Evolutionary conservation across 2,113 vertebrate genomes (phyloP).

Genomic region (Antennarius striatus): DNA sequence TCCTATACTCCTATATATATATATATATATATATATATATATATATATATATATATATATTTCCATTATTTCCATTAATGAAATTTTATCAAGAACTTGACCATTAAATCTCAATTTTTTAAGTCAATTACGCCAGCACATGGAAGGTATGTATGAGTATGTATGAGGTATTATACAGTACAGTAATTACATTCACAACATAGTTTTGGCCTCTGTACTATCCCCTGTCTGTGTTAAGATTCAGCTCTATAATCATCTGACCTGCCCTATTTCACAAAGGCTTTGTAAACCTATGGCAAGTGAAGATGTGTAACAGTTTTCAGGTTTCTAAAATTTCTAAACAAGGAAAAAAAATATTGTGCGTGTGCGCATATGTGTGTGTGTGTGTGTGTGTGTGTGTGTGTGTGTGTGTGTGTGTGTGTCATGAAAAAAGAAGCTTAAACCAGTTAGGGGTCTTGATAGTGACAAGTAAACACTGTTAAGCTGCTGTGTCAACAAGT

Average conservation of each 20-base stretch:
- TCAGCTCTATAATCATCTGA: not conserved
- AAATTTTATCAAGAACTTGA: no score
- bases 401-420: no score
- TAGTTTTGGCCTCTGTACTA: no score
- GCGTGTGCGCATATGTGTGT: no score
- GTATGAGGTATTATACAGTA: no score
- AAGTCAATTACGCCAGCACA: no score
- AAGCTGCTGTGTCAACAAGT: conserved; percentile 40
- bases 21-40: no score
- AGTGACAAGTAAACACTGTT: conserved; percentile 30
- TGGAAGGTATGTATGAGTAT: no score
- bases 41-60: no score
- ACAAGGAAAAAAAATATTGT: not conserved
- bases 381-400: no score
- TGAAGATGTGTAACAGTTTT: not conserved
- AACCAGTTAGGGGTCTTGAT: not conserved
- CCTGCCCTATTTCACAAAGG: not conserved
- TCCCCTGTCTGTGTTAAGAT: not conserved
- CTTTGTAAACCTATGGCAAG: not conserved
- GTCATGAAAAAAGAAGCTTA: not conserved
- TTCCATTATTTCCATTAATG: no score
- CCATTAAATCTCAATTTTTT: no score
- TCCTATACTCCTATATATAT: not conserved
- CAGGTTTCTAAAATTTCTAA: not conserved
- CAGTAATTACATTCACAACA: not conserved